phyloP scores from a whole-genome alignment of 2,888 invertebrate genomes.

The Diaperis boleti region DNA sequence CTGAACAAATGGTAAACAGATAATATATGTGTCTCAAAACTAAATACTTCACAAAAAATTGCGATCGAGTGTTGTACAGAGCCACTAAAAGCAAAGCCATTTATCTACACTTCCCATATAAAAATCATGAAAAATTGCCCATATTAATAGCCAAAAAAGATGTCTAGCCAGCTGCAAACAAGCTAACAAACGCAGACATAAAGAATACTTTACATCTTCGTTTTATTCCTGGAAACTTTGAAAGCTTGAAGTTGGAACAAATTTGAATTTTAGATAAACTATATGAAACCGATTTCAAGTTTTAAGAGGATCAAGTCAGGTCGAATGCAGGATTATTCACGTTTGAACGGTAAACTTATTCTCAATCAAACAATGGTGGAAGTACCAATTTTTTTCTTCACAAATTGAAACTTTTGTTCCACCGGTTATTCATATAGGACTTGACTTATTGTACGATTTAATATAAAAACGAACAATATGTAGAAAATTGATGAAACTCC shows the following conservation, averaged over 20 bases:
- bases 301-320: conserved; percentile 11
- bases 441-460: too few relatives aligned
- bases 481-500: background rate
- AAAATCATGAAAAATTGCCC: background rate
- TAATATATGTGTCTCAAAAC: too few relatives aligned
- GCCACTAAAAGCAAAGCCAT: too few relatives aligned
- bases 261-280: conserved; percentile 31
- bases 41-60: too few relatives aligned
- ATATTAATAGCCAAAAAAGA: conserved; percentile 5
- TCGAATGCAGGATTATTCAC: conserved; percentile 1
- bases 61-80: too few relatives aligned
- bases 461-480: background rate
- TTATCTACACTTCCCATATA: too few relatives aligned
- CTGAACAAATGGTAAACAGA: too few relatives aligned
- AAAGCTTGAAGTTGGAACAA: conserved; percentile 23
- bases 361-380: background rate
- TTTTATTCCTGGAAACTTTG: conserved; percentile 13
- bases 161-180: conserved; percentile 14
- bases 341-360: background rate
- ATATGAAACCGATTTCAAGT: conserved; percentile 28
- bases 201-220: conserved; percentile 6
- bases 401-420: too few relatives aligned
- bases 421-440: too few relatives aligned
- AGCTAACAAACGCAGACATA: conserved; percentile 4
- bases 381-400: background rate